Base-by-base conservation (phyloP, 2,888 invertebrate genomes). In the Eupithecia centaureata region DNA sequence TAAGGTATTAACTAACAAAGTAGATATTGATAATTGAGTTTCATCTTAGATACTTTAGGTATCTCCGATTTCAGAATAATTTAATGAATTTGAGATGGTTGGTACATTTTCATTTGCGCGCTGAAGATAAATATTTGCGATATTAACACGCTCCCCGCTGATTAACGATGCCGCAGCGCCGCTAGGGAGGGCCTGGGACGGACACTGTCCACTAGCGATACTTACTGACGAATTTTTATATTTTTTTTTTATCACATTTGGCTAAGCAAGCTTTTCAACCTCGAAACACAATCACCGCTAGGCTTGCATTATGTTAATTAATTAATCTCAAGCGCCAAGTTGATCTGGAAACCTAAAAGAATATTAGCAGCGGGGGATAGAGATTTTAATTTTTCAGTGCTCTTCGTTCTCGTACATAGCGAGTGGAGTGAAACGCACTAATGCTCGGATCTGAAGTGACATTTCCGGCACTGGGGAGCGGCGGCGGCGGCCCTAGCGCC, bases 81-180 rank as follows among this genome's bases (percentile, higher is more conserved):
- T 63, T 47, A 61, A 63, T 66, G 73, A 59, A 65, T 62, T 77
- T 27, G 73, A 80, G 81, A 78, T 79, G 79, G 30, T 63, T 78
- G 82, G 81, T 73, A 84, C 83, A 80, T 81, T 86, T 85, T 79
- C 82, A 87, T 86, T 86, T 80, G 80, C 80, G 73, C 65, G 73
- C 75, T 76, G 73, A 79, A 83, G 86, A 87, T 85, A 87, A 86
- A 87, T 87, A 87, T 87, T 87, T 87, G 84, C 82, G 83, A 86
- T 83, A 86, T 84, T 83, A 86, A 85, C 85, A 85, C 80, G 77
- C 74, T 76, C 76, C 73, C 75, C 77, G 76, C 86, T 87, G 87
- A 87, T 87, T 86, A 87, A 88, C 86, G 87, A 87, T 86, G 85
- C 85, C 83, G 85, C 86, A 86, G 80, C 82, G 84, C 76, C 76